Base-by-base conservation (phyloP, 35 echinoderm and acorn worm genomes). In the Lytechinus variegatus region DNA sequence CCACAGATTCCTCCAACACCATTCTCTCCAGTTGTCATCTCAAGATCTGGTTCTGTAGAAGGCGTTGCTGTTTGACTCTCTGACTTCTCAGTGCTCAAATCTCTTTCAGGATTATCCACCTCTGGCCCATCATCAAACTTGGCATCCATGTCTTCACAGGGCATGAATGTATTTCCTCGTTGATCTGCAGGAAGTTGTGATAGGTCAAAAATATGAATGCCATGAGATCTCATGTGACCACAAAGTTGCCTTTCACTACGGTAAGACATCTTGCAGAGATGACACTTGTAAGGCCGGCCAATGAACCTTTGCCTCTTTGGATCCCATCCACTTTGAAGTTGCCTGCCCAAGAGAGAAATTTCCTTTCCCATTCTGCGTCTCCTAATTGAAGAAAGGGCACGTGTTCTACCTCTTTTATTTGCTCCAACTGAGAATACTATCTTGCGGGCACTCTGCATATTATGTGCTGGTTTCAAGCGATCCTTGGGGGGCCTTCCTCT, bases 241-340 rank as follows among this genome's bases (percentile, higher is more conserved):
- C 92, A 93, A 9, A 93, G 54, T 44, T 93, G 92, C n/a, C 92
- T 33, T 57, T 93, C 92, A 93, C 92, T 93, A 1, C 92, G 55
- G 92, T 93, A 93, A 57, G 92, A 93, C 92, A 93, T 93, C n/a
- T 93, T 93, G 92, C 92, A 93, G 14, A 93, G 55, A 57, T 93
- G 92, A 44, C 92, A 93, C 27, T 33, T 93, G 92, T 93, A 93
- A 27, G 92, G 92, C 11, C 92, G 52, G 24, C 92, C 92, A 57
- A 93, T 93, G 92, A 93, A 93, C 27, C 92, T 12, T 57, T 93
- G 92, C 24, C 55, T 12, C 92, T 93, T 93, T 93, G 92, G 92
- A 57, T 93, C 92, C 92, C 92, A 93, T 27, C 92, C 92, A 56
- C 53, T 93, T 24, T 93, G 55, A 33, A 93, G 92, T 10, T 93